Conservation (phyloP, 2,888 invertebrate species). For the Folsomia candida region DNA sequence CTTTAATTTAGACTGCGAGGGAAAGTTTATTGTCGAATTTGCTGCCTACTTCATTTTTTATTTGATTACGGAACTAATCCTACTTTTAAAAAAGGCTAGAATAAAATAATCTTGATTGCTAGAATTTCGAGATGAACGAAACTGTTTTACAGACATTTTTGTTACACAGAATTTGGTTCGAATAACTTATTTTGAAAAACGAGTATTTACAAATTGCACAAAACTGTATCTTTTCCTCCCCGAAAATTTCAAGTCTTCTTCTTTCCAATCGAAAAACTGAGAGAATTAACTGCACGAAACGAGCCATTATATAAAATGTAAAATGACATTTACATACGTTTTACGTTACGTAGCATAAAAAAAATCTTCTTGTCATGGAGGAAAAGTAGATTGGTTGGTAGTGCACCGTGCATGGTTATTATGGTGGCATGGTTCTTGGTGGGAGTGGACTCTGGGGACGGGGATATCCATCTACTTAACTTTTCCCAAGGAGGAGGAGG, state of each 20-base stretch:
- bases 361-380: neutral
- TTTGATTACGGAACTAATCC: neutral
- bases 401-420: no score
- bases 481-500: conserved; percentile 48
- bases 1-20: neutral
- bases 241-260: no score
- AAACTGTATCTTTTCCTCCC: no score
- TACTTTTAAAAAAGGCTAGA: no score
- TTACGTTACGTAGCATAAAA: no score
- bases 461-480: conserved; percentile 38
- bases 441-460: neutral
- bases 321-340: neutral
- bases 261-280: neutral
- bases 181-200: no score
- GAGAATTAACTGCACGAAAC: no score
- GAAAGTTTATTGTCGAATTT: neutral
- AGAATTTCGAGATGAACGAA: neutral
- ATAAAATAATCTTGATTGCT: neutral
- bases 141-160: no score
- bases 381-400: neutral
- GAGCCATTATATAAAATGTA: neutral
- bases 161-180: no score
- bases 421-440: neutral
- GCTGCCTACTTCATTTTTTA: neutral
- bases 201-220: no score